A percentile compares a stretch with the other conserved stretches of the same genome.
Conservation (phyloP, 2,888 invertebrate genomes). For the Oligia strigilis region DNA sequence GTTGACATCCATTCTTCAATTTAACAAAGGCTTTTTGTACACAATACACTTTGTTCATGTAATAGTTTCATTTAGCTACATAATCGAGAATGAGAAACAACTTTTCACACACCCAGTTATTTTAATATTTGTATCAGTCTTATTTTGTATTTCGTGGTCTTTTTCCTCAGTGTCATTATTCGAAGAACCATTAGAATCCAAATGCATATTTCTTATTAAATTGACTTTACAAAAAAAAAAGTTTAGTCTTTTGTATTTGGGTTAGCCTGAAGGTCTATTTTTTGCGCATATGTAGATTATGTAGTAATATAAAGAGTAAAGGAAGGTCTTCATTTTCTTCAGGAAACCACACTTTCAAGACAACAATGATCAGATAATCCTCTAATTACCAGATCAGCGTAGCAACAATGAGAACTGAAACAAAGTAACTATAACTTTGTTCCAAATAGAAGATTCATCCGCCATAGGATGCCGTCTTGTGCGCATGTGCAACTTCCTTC, state of each 20-base stretch:
- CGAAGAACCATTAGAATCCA: not conserved
- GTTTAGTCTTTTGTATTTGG: not conserved
- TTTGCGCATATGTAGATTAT: not conserved
- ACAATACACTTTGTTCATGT: conserved; percentile 53
- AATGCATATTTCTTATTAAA: not conserved
- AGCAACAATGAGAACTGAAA: conserved; percentile 51
- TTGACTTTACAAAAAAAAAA: not conserved
- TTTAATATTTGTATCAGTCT: conserved; percentile 11
- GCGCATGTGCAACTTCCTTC: conserved; percentile 78
- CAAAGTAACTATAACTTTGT: conserved; percentile 46
- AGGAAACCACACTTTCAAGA: conserved; percentile 1
- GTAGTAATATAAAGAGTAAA: not conserved
- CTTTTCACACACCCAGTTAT: not conserved
- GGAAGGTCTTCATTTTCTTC: not conserved
- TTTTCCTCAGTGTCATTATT: not conserved
- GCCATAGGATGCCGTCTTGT: conserved; percentile 52
- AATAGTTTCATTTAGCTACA: conserved; percentile 43
- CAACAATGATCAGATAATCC: conserved; percentile 24
- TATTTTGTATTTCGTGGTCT: not conserved
- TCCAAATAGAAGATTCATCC: conserved; percentile 59
- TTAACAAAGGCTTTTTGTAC: conserved; percentile 26
- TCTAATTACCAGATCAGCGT: conserved; percentile 26
- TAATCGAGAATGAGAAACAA: conserved; percentile 38
- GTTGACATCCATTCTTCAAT: conserved; percentile 30
- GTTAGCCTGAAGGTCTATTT: rapidly evolving